These are phyloP conservation scores for Halichoeres trimaculatus DNA, from an alignment of 2,113 vertebrate genomes.

Conservation along the genomic window DNA sequence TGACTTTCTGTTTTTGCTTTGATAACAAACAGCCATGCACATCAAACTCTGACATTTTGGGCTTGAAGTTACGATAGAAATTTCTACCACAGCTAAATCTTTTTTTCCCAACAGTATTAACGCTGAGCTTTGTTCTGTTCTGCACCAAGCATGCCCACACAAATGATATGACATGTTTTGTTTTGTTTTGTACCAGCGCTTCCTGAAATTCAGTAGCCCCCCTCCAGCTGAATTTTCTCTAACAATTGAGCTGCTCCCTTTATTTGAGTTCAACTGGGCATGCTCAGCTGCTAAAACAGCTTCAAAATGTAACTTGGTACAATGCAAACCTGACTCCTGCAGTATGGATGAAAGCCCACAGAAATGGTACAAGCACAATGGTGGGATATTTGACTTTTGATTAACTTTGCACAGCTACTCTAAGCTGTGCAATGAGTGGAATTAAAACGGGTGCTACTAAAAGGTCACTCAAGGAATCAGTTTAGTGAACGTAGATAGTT, in stretches of 20 bases:
- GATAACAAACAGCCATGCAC: accelerated
- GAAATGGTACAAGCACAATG: not conserved
- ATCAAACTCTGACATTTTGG: not conserved
- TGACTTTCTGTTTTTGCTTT: not conserved
- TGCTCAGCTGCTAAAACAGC: not conserved
- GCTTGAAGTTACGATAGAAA: slow-evolving; percentile 2
- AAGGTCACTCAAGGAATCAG: slow-evolving; percentile 5
- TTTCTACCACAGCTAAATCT: not conserved
- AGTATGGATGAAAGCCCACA: slow-evolving; percentile 18
- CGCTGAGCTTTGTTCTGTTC: slow-evolving; percentile 19
- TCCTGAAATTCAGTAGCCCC: not conserved
- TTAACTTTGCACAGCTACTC: slow-evolving; percentile 6
- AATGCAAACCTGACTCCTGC: not conserved
- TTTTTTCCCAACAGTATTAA: slow-evolving; percentile 7
- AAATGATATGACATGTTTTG: slow-evolving; percentile 4
- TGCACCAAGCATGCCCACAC: slow-evolving; percentile 10
- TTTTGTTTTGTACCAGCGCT: not conserved
- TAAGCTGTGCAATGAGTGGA: slow-evolving; percentile 12
- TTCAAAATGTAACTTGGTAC: not conserved
- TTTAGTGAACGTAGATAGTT: slow-evolving; percentile 19
- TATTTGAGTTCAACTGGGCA: slow-evolving; percentile 6
- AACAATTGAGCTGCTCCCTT: not conserved
- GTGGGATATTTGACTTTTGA: slow-evolving; percentile 33
- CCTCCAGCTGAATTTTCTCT: not conserved
- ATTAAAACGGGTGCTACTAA: slow-evolving; percentile 3